Evolutionary conservation across 2,797 vertebrate genomes (phyloP).

Genomic region (Myripristis murdjan): DNA sequence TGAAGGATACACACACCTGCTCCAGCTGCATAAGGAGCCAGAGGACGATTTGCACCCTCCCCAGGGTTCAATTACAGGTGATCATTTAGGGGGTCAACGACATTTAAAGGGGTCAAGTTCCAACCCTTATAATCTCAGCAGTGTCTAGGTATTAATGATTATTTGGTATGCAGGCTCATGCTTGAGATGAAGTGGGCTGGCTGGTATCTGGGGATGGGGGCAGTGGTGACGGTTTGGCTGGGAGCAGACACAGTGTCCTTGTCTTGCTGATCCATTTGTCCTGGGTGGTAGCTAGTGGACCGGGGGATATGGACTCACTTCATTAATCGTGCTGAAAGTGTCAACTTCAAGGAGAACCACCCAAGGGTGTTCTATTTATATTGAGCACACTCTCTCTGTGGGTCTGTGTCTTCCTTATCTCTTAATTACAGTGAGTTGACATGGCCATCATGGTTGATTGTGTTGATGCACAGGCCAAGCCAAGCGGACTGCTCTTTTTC

Average conservation of each 20-base stretch:
- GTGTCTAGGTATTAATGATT: slow-evolving; percentile 67
- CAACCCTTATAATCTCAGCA: slow-evolving; percentile 55
- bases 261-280: slow-evolving; percentile 73
- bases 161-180: slow-evolving; percentile 74
- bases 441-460: slow-evolving; percentile 51
- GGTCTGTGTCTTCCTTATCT: slow-evolving; percentile 62
- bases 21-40: slow-evolving; percentile 51
- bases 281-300: slow-evolving; percentile 49
- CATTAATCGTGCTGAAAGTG: slow-evolving; percentile 80
- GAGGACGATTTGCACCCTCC: slow-evolving; percentile 54
- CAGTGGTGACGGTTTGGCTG: slow-evolving; percentile 35
- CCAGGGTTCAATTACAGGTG: slow-evolving; percentile 76
- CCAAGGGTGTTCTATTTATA: slow-evolving; percentile 67
- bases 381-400: slow-evolving; percentile 27
- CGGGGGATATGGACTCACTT: slow-evolving; percentile 67
- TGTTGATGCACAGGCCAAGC: slow-evolving; percentile 4
- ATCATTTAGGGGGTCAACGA: slow-evolving; percentile 78
- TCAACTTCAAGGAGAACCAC: slow-evolving; percentile 78
- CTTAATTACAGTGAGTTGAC: slow-evolving; percentile 60
- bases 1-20: slow-evolving; percentile 63
- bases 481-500: slow-evolving; percentile 37
- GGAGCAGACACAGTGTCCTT: slow-evolving; percentile 76
- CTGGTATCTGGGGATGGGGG: slow-evolving; percentile 27
- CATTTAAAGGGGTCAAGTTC: slow-evolving; percentile 76
- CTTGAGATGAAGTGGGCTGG: slow-evolving; percentile 55